Evolutionary conservation across 2,113 vertebrate species (phyloP), one percentile per base, ranked within the genome.

Genomic region (Cynopterus brachyotis): DNA sequence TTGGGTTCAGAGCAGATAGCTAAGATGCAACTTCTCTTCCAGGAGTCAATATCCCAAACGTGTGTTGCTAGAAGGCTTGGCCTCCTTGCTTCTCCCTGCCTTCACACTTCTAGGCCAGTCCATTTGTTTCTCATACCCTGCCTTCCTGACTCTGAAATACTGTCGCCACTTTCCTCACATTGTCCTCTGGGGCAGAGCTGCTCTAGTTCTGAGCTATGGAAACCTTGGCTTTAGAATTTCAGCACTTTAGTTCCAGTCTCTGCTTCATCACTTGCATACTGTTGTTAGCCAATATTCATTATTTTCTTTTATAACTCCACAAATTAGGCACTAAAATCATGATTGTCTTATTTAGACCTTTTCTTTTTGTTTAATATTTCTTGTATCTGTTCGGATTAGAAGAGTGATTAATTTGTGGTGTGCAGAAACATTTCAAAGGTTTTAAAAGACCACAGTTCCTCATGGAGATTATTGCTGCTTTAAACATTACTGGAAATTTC

Each of bases 401-500:
- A 89, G 37, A 55, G 5, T 90, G 70, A 40, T 13, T 89, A 37
- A 42, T 73, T 82, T 70, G 75, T 4, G 5, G 28, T 62, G 8
- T 90, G 4, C 19, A 96, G n/a, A 86, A 82, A 60, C 16, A 92
- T 47, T 57, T 73, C 9, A 88, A 90, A 35, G 2, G 0, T 75
- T 67, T 91, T 80, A 19, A 83, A 93, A 79, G 19, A 79, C 32
- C 28, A 22, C 60, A n/a, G n/a, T 8, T 75, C 8, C 11, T 85
- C 19, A 37, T 9, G 19, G 35, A 89, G 10, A 17, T 28, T 69
- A 20, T 32, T 81, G 32, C 15, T 92, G 2, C 20, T 95, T 95
- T 83, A 93, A 91, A 95, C 7, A 45, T 94, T 50, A 89, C 45
- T 76, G 37, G 15, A 76, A 57, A 59, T 76, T 72, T 85, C 22